Evolutionary conservation across 2,888 invertebrate genomes (phyloP).

Genomic region (Leucania comma): DNA sequence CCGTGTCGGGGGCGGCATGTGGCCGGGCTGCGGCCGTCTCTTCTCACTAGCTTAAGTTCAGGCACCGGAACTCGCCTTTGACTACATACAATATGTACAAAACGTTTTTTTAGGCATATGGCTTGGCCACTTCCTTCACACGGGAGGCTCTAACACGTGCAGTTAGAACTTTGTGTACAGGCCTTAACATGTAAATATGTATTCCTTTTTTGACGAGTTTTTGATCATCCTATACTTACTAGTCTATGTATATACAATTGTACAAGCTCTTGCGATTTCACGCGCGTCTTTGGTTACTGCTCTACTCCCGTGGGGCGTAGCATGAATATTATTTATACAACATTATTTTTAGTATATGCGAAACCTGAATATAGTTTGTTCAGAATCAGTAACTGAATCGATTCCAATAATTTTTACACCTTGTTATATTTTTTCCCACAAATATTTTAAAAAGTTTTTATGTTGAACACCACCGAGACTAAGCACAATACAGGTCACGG

Average conservation of each 20-base stretch:
- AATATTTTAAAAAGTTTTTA: no score
- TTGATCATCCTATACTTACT: background rate
- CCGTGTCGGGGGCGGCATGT: background rate
- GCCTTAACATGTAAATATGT: background rate
- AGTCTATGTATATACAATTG: background rate
- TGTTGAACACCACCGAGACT: no score
- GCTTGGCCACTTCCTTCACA: constrained; percentile 1
- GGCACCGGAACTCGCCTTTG: background rate
- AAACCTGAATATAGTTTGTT: no score
- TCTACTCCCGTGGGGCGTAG: no score
- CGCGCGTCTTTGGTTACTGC: no score
- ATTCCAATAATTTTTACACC: no score
- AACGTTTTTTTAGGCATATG: background rate
- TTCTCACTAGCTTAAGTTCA: background rate
- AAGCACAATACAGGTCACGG: no score
- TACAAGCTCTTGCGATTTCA: no score
- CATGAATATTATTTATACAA: no score
- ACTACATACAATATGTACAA: background rate
- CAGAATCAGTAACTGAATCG: no score
- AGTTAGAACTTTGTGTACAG: background rate
- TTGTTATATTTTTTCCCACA: no score
- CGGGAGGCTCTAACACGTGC: background rate
- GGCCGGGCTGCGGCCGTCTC: background rate
- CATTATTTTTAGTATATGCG: no score
- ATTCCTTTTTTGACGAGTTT: background rate